Base-by-base conservation (phyloP, 2,113 vertebrate species). In the Synodontis membranacea region DNA sequence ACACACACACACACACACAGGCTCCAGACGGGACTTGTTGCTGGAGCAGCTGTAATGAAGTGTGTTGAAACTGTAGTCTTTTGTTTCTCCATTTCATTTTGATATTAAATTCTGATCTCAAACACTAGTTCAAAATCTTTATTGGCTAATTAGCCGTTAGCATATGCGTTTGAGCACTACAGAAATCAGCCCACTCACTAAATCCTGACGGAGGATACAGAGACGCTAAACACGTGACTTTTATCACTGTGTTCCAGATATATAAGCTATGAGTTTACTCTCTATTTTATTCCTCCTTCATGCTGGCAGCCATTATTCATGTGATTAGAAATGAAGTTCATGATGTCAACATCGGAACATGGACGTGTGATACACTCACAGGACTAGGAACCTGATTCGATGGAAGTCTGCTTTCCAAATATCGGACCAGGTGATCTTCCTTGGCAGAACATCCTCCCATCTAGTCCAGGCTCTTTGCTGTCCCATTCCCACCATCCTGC, bases 21-120 rank as follows among this genome's bases (percentile, higher is more conserved):
- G 78, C 79, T 37, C 74, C 79, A 34, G 87, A 64, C 62, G 31
- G 25, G 11, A 39, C 88, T 91, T 93, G 92, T 94, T 94, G 93
- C 92, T 88, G 48, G 37, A 87, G 85, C 90, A 70, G 31, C 83
- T 89, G 87, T 93, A 93, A 94, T 94, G 91, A 93, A 91, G n/a
- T n/a, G n/a, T 90, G 88, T 84, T 89, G 91, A 93, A 72, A 72
- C 25, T 72, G 31, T 8, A 25, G 21, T 42, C 31, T 17, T 68
- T 68, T 1, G 5, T 14, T 37, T 68, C 37, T 64, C 34, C 7
- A 39, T 9, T 39, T 72, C 37, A 19, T 72, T 9, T 11, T 10
- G 34, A 92, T 87, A 90, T 94, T 93, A 92, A 91, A 84, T 89
- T 89, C 91, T 85, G 85, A 90, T 88, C 84, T 60, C 23, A 10